Evolutionary conservation across 2,888 invertebrate genomes (phyloP).

Genomic region (Patella pellucida): DNA sequence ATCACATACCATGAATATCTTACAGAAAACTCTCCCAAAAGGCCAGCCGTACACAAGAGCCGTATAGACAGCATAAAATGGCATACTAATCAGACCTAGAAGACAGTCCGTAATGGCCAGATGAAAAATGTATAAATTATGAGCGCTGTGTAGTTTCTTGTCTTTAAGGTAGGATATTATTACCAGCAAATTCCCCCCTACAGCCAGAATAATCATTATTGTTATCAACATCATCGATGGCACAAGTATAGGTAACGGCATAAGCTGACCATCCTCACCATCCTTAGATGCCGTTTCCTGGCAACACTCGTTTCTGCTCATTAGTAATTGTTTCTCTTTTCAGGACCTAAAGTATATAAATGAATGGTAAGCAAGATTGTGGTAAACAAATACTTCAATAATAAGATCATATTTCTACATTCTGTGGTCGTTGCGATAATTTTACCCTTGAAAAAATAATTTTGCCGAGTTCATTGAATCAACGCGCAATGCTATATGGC

Average conservation of each 20-base stretch:
- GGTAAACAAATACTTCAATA: no score
- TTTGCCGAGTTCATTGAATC: no score
- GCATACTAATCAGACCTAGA: conserved; percentile 47
- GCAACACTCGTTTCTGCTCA: no score
- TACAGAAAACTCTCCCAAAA: conserved; percentile 50
- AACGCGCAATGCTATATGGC: no score
- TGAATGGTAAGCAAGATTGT: no score
- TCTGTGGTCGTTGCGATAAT: no score
- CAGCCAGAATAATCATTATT: conserved; percentile 37
- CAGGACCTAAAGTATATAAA: no score
- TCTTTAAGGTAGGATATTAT: conserved; percentile 47
- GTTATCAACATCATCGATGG: conserved; percentile 35
- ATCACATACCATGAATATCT: conserved; percentile 45
- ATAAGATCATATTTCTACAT: no score
- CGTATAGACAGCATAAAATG: conserved; percentile 51
- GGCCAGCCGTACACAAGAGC: conserved; percentile 43
- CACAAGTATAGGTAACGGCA: conserved; percentile 18
- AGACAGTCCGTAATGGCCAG: conserved; percentile 49
- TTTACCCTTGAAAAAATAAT: no score
- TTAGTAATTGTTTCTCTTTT: no score
- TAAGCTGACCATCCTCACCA: conserved; percentile 14
- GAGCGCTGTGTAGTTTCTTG: conserved; percentile 40
- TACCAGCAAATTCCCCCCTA: conserved; percentile 49
- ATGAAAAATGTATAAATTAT: conserved; percentile 51
- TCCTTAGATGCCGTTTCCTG: background rate